Evolutionary conservation across 1,140 invertebrate species (phyloP).

Genomic region (Eubasilissa regina): DNA sequence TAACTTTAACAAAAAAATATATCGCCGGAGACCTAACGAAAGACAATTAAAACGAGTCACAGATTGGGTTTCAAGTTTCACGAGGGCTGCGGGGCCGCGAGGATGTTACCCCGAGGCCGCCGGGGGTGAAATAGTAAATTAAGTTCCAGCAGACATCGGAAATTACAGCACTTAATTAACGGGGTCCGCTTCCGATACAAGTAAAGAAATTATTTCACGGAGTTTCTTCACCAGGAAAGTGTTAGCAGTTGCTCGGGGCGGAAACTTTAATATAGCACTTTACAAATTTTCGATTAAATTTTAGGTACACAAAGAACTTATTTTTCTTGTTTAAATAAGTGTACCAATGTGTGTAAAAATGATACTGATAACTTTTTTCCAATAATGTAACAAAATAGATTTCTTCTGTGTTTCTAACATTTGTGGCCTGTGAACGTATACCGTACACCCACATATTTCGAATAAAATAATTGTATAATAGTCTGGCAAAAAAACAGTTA

Average conservation of each 20-base stretch:
- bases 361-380: no score
- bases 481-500: no score
- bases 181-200: constrained; percentile 5
- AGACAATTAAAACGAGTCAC: neutral
- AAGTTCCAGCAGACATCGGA: constrained; percentile 26
- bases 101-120: neutral
- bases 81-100: neutral
- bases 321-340: no score
- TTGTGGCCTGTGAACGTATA: no score
- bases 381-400: no score
- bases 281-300: no score
- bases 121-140: constrained; percentile 1
- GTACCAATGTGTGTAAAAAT: no score
- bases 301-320: no score
- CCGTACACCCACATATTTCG: no score
- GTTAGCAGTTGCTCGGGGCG: neutral
- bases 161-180: constrained; percentile 24
- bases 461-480: no score
- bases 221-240: neutral
- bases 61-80: neutral
- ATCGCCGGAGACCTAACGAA: neutral
- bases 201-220: constrained; percentile 5
- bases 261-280: neutral
- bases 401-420: no score
- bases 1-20: no score